Evolutionary conservation across 2,113 vertebrate species (phyloP).

Genomic region (Cochlearius cochlearius): DNA sequence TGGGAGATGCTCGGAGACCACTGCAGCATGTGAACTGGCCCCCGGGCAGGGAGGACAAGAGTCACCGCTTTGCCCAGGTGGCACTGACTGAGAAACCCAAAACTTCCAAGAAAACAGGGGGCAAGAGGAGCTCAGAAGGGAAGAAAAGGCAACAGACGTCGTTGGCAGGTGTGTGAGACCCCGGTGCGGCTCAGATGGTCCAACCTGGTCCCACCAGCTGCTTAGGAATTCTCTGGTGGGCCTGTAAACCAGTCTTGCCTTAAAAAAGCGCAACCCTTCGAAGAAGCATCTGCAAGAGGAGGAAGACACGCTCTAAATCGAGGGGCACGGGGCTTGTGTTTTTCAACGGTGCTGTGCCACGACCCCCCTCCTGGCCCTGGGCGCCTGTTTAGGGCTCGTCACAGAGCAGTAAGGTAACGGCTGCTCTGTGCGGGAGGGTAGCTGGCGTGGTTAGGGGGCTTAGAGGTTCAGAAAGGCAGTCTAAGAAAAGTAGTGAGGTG

Average conservation of each 20-base stretch:
- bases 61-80: not conserved
- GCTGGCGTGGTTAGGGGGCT: not conserved
- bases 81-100: not conserved
- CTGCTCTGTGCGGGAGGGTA: not conserved
- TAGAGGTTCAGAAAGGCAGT: not conserved
- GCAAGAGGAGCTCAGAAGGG: not conserved
- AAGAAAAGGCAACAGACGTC: constrained; percentile 80
- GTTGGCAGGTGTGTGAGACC: constrained; percentile 76
- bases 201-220: not conserved
- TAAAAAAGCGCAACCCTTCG: not conserved
- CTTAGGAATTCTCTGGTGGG: not conserved
- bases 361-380: not conserved
- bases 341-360: not conserved
- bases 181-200: not conserved
- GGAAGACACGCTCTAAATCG: not conserved
- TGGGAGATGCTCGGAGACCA: not conserved
- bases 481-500: not conserved
- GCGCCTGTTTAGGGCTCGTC: not conserved
- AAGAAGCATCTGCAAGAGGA: not conserved
- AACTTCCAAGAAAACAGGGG: constrained; percentile 46
- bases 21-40: not conserved
- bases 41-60: constrained; percentile 25
- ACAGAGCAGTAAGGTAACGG: not conserved
- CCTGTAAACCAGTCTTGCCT: not conserved
- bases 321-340: not conserved